phyloP scores from a whole-genome alignment of 2,113 vertebrate genomes.

The Hydrochoerus hydrochaeris region DNA sequence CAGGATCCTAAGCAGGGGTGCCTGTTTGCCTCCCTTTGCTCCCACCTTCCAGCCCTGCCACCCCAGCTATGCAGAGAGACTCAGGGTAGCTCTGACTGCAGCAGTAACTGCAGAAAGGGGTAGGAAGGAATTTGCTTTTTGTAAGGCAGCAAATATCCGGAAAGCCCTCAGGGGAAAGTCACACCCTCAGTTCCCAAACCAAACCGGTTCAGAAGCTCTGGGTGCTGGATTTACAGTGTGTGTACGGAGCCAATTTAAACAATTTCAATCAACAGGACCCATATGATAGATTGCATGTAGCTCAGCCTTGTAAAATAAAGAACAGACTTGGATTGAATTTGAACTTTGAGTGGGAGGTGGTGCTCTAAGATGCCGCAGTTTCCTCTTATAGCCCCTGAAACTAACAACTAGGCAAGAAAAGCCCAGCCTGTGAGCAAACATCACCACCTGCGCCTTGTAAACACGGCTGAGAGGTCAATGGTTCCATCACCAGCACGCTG shows the following conservation, averaged over 20 bases:
- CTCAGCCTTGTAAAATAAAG: neutral
- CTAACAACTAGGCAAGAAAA: neutral
- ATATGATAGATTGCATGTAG: constrained; percentile 66
- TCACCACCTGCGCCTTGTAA: neutral
- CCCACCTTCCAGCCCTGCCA: fast-evolving
- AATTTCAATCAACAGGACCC: constrained; percentile 71
- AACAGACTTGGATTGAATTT: constrained; percentile 40
- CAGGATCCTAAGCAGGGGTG: neutral
- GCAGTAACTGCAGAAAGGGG: neutral
- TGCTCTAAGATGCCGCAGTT: neutral
- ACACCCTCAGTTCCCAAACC: constrained; percentile 62
- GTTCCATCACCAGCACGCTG: neutral
- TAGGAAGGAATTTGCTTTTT: constrained; percentile 49
- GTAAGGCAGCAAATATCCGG: constrained; percentile 45
- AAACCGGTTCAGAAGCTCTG: neutral
- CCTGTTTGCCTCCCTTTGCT: fast-evolving
- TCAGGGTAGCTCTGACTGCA: neutral
- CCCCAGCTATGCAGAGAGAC: no score
- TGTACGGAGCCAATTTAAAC: constrained; percentile 75
- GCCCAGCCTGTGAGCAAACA: neutral
- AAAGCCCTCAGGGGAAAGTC: constrained; percentile 68
- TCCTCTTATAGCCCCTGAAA: constrained; percentile 14
- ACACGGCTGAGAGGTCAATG: neutral
- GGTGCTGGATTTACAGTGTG: constrained; percentile 57
- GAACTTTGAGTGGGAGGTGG: neutral